phyloP scores from a whole-genome alignment of 2,113 vertebrate species.

The Gasterosteus aculeatus region DNA sequence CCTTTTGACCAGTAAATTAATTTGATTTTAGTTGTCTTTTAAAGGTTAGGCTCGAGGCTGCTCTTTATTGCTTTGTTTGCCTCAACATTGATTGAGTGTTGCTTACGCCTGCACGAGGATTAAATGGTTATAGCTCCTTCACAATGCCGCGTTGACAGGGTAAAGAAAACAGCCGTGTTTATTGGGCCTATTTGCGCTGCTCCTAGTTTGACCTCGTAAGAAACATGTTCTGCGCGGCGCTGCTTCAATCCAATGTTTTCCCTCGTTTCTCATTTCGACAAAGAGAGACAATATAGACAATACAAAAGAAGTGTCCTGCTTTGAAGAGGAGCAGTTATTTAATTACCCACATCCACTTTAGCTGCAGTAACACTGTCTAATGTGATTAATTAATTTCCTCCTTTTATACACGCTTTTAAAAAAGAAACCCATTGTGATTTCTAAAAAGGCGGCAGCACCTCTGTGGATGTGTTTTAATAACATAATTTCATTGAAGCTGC shows the following conservation, averaged over 20 bases:
- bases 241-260: conserved; percentile 52
- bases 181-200: conserved; percentile 67
- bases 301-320: conserved; percentile 52
- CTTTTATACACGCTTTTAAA: conserved; percentile 55
- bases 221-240: conserved; percentile 40
- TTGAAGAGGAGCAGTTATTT: conserved; percentile 64
- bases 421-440: conserved; percentile 62
- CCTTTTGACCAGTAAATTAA: conserved; percentile 82
- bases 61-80: conserved; percentile 76
- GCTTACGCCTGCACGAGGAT: conserved; percentile 68
- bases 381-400: conserved; percentile 66
- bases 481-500: conserved; percentile 60
- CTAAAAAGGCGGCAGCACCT: conserved; percentile 57
- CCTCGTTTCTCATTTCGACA: conserved; percentile 27
- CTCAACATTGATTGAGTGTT: conserved; percentile 70
- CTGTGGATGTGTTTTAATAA: conserved; percentile 63
- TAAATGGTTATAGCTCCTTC: conserved; percentile 71
- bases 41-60: conserved; percentile 76
- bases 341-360: conserved; percentile 61
- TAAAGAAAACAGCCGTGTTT: conserved; percentile 71
- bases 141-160: conserved; percentile 63
- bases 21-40: conserved; percentile 78
- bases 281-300: conserved; percentile 39
- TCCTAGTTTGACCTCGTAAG: conserved; percentile 67
- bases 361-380: conserved; percentile 64